These are phyloP conservation scores for Trachurus trachurus DNA, from an alignment of 2,797 vertebrate genomes.

Conservation along the genomic window DNA sequence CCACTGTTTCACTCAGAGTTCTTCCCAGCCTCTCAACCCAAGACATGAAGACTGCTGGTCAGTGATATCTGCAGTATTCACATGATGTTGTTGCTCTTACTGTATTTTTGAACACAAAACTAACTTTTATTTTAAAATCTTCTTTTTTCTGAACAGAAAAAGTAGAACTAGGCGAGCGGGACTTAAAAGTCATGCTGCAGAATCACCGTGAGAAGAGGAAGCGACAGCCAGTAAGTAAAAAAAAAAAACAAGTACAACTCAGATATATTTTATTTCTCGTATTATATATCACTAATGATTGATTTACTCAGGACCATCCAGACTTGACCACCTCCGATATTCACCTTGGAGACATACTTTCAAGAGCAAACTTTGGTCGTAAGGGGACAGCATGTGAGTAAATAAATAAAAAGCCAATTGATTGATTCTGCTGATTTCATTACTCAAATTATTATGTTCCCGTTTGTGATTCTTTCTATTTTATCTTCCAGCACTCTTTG, in stretches of 20 bases:
- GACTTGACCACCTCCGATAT: constrained; percentile 93
- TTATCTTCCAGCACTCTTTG: constrained; percentile 88
- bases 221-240: constrained; percentile 91
- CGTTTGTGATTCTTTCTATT: background rate
- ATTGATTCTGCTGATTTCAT: background rate
- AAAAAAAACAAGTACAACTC: background rate
- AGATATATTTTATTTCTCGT: background rate
- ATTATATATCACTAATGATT: constrained; percentile 10
- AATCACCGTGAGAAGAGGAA: constrained; percentile 96
- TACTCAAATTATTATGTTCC: background rate
- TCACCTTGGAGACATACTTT: constrained; percentile 94
- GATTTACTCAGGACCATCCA: constrained; percentile 91
- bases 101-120: background rate
- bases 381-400: constrained; percentile 92
- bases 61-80: constrained; percentile 51
- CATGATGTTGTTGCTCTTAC: background rate
- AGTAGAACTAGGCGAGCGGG: constrained; percentile 91
- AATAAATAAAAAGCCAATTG: background rate
- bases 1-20: constrained; percentile 90
- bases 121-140: background rate
- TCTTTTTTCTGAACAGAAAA: constrained; percentile 86
- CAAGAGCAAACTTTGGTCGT: constrained; percentile 93
- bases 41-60: constrained; percentile 97
- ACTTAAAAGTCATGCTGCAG: constrained; percentile 92
- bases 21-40: constrained; percentile 93